A percentile compares a stretch with the other conserved stretches of the same genome.
These are phyloP conservation scores for Felis chaus DNA, from an alignment of 2,113 vertebrate species.

Conservation along the genomic window DNA sequence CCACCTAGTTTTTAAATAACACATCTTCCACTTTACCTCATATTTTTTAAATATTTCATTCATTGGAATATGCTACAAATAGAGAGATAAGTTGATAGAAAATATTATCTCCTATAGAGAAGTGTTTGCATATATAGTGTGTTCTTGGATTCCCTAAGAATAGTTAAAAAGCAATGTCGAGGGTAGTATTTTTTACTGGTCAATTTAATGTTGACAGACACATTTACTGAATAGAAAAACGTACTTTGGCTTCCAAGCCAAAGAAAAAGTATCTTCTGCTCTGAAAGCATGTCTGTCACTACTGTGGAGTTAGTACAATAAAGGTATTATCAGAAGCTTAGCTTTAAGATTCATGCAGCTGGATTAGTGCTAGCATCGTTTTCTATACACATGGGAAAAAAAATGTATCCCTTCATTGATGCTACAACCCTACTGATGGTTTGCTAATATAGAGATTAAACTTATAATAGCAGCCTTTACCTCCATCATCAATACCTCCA, in stretches of 20 bases:
- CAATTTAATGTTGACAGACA: constrained; percentile 36
- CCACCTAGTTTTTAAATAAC: background rate
- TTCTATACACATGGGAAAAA: background rate
- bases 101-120: background rate
- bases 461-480: background rate
- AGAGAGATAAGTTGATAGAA: background rate
- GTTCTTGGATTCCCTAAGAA: background rate
- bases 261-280: background rate
- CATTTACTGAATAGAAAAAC: background rate
- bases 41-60: constrained; percentile 23
- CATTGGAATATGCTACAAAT: background rate
- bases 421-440: background rate
- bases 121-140: background rate
- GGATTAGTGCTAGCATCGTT: constrained; percentile 59
- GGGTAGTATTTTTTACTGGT: constrained; percentile 45
- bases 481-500: background rate
- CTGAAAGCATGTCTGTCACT: background rate
- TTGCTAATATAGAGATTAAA: background rate
- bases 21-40: constrained; percentile 37
- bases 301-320: constrained; percentile 30
- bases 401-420: constrained; percentile 42
- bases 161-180: constrained; percentile 24
- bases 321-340: constrained; percentile 28
- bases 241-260: background rate
- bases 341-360: constrained; percentile 42